Evolutionary conservation across 2,113 vertebrate genomes (phyloP).

Genomic region (Nettapus auritus): DNA sequence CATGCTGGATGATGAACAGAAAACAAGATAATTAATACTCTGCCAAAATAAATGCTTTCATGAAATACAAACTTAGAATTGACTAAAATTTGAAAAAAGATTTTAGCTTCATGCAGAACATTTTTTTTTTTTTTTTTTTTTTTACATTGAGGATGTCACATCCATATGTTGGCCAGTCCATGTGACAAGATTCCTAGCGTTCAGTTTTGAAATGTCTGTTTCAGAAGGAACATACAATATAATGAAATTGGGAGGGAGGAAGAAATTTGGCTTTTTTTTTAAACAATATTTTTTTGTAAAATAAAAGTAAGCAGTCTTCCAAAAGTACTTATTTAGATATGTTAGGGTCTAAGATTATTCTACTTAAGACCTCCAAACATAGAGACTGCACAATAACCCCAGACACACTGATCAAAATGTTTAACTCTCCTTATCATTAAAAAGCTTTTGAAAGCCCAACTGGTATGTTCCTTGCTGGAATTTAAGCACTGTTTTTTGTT

Average conservation of each 20-base stretch:
- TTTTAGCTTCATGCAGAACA: background rate
- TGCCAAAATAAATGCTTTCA: background rate
- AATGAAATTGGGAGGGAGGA: background rate
- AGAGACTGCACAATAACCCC: background rate
- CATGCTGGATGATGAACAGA: background rate
- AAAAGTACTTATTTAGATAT: background rate
- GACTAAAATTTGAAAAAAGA: background rate
- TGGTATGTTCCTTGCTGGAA: background rate
- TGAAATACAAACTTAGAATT: background rate
- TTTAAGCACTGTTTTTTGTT: background rate
- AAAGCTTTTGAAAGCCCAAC: background rate
- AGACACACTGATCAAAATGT: background rate
- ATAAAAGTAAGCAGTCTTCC: background rate
- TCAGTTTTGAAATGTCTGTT: background rate
- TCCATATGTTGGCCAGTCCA: background rate
- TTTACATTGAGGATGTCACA: background rate
- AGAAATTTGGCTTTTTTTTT: no score
- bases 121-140: background rate
- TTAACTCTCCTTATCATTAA: background rate
- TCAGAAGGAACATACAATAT: background rate
- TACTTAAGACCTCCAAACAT: background rate
- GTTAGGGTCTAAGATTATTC: background rate
- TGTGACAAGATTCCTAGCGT: background rate
- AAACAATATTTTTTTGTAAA: no score
- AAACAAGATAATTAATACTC: background rate